phyloP scores from a whole-genome alignment of 1,140 invertebrate species.

The Drosophila obscura region DNA sequence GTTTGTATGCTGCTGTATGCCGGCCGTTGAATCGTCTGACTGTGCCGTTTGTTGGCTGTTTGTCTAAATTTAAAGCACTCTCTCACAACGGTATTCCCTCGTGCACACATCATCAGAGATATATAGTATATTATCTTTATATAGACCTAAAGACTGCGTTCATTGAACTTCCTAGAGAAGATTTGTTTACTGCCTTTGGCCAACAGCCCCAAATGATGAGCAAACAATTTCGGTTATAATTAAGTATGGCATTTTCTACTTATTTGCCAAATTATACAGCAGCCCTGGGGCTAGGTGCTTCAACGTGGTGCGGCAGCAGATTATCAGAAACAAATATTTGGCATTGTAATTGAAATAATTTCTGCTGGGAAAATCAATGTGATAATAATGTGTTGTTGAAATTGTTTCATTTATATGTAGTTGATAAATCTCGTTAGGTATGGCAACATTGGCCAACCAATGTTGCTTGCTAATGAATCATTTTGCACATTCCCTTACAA shows the following conservation, averaged over 20 bases:
- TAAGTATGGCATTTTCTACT: slow-evolving; percentile 40
- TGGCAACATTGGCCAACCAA: slow-evolving; percentile 14
- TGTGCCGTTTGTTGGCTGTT: slow-evolving; percentile 53
- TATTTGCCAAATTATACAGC: slow-evolving; percentile 20
- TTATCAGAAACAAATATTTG: slow-evolving; percentile 41
- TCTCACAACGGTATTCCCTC: background rate
- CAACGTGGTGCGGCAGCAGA: slow-evolving; percentile 1
- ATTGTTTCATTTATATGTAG: background rate
- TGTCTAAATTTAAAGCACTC: slow-evolving; percentile 77
- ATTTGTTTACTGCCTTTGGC: slow-evolving; percentile 41
- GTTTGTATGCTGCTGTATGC: slow-evolving; percentile 53
- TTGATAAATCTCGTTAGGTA: too few relatives aligned
- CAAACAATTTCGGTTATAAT: slow-evolving; percentile 51
- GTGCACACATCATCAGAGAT: too few relatives aligned
- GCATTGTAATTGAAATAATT: slow-evolving; percentile 53
- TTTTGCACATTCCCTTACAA: slow-evolving; percentile 20
- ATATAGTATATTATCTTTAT: slow-evolving; percentile 12
- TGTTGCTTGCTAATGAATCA: slow-evolving; percentile 48
- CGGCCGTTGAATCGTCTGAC: slow-evolving; percentile 1
- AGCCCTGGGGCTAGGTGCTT: slow-evolving; percentile 2
- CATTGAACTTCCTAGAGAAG: slow-evolving; percentile 56
- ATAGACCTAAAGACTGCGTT: slow-evolving; percentile 59
- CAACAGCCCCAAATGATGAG: slow-evolving; percentile 32
- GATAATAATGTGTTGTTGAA: slow-evolving; percentile 4
- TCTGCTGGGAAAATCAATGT: slow-evolving; percentile 25